Evolutionary conservation across 2,888 invertebrate genomes (phyloP), one percentile per base, ranked within the genome.

Genomic region (Belgica antarctica): DNA sequence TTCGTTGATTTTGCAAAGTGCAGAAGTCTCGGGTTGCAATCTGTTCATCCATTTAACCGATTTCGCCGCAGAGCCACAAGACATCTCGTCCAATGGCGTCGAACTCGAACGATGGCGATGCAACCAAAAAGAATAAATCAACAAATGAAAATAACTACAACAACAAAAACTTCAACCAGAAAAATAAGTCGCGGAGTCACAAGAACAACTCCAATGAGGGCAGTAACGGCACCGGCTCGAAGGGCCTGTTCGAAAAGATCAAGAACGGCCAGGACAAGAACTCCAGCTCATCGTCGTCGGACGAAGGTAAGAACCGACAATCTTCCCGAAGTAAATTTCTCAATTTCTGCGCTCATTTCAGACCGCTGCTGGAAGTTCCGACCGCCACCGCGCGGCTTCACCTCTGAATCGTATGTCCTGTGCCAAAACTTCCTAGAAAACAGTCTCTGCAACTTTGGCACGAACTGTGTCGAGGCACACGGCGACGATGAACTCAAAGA

Each of bases 401-500:
- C 84, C 5, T 81, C 84, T 22, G 87, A 87, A 73, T 84, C 84
- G 4, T 89, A 89, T 75, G 80, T 81, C 8, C 76, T 86, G 27
- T 89, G 89, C 77, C 84, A 85, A 74, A 82, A 83, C 75, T 87
- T 82, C 77, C 77, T 76, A 41, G 83, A 83, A 72, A 79, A 80
- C 36, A 83, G 83, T 57, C 79, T 80, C 47, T 90, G 90, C 76
- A 83, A 86, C 62, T 86, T 87, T 75, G 89, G 89, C 17, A 83
- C 84, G 62, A 87, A 87, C 75, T 90, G 90, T 77, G 86, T 87
- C 8, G 87, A 87, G 76, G 90, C 90, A 1, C 90, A 90, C 76
- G 87, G 88, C 1, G 77, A 82, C 22, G 87, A 85, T 62, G 90
- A 90, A 77, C 78, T 90, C 7, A 82, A 83, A 24, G 89, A 90